Evolutionary conservation across 2,888 invertebrate genomes (phyloP).

Genomic region (Rhagonycha lutea): DNA sequence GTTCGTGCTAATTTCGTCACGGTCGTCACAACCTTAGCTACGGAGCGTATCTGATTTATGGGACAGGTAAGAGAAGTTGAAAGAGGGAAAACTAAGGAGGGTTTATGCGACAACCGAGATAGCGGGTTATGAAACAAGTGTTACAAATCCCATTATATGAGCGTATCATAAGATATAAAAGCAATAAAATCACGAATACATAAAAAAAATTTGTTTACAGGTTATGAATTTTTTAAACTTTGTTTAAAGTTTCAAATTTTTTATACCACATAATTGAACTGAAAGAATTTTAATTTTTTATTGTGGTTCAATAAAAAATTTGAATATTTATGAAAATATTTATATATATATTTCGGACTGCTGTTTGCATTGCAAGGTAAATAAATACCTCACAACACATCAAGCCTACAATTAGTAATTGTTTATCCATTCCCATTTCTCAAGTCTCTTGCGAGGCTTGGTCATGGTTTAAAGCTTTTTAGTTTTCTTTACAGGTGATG

Average conservation of each 20-base stretch:
- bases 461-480: no score
- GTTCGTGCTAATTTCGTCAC: constrained; percentile 42
- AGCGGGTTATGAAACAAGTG: constrained; percentile 35
- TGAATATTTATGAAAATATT: no score
- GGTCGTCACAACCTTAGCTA: constrained; percentile 27
- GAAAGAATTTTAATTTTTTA: no score
- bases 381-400: no score
- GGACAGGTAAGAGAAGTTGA: constrained; percentile 30
- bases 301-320: no score
- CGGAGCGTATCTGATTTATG: constrained; percentile 32
- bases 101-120: constrained; percentile 36
- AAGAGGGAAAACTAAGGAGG: constrained; percentile 31
- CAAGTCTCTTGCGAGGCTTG: no score
- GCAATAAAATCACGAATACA: constrained; percentile 8
- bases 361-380: no score
- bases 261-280: background rate
- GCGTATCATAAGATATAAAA: background rate
- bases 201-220: background rate
- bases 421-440: no score
- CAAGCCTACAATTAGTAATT: no score
- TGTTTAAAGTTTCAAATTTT: background rate
- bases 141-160: constrained; percentile 30
- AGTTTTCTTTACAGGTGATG: no score
- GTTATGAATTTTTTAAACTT: background rate
- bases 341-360: no score